phyloP scores from a whole-genome alignment of 2,113 vertebrate genomes.

The Calyptommatus sinebrachiatus region DNA sequence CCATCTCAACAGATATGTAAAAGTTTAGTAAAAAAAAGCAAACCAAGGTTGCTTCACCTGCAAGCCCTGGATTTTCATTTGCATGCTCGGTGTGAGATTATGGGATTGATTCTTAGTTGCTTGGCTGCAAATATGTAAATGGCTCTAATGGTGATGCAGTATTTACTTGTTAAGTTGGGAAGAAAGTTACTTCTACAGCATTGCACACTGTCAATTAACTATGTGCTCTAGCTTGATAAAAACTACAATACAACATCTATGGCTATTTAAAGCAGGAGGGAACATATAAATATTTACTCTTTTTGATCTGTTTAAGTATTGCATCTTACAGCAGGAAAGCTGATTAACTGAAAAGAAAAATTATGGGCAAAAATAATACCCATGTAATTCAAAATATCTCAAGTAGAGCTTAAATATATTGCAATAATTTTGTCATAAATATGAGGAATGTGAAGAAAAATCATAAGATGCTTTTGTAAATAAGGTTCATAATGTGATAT shows the following conservation, averaged over 20 bases:
- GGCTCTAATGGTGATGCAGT: slow-evolving; percentile 41
- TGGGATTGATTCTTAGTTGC: slow-evolving; percentile 47
- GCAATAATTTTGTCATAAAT: too few relatives aligned
- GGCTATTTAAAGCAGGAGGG: not conserved
- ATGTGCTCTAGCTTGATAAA: too few relatives aligned
- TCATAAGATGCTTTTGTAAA: too few relatives aligned
- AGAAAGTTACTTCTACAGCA: slow-evolving; percentile 47
- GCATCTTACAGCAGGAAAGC: not conserved
- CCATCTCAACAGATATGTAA: slow-evolving; percentile 49
- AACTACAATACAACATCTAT: too few relatives aligned
- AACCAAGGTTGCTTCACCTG: slow-evolving; percentile 35
- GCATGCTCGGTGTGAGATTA: slow-evolving; percentile 53
- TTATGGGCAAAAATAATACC: not conserved
- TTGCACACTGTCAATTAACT: not conserved
- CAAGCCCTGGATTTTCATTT: slow-evolving; percentile 51
- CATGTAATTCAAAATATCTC: not conserved
- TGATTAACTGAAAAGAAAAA: not conserved
- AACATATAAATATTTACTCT: not conserved
- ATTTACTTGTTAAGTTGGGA: slow-evolving; percentile 43
- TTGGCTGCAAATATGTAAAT: slow-evolving; percentile 61
- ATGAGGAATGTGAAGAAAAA: too few relatives aligned
- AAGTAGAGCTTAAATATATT: too few relatives aligned
- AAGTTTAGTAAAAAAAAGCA: slow-evolving; percentile 29
- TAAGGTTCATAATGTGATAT: too few relatives aligned
- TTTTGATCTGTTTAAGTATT: not conserved